A percentile compares a stretch with the other conserved stretches of the same genome.
These are phyloP conservation scores for Pempheris klunzingeri DNA, from an alignment of 2,797 vertebrate genomes.

Conservation along the genomic window DNA sequence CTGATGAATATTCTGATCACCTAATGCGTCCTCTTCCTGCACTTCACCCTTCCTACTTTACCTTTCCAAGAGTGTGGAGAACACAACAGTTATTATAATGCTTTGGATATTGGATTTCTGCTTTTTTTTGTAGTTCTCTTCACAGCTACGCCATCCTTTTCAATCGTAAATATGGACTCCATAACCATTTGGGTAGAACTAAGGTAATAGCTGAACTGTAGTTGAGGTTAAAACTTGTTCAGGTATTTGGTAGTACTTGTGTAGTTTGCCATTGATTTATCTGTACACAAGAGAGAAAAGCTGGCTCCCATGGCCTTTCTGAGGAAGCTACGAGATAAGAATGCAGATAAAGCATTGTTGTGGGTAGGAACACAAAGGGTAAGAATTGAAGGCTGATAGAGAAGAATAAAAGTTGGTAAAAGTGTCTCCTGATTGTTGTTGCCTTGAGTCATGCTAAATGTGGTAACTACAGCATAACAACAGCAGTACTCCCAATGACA, in stretches of 20 bases:
- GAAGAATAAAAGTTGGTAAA: too few relatives aligned
- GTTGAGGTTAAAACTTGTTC: background rate
- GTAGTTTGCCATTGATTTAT: constrained; percentile 5
- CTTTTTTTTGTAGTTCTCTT: background rate
- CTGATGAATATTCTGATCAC: constrained; percentile 27
- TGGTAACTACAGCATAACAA: too few relatives aligned
- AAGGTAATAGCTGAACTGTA: background rate
- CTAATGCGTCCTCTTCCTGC: background rate
- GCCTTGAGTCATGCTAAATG: too few relatives aligned
- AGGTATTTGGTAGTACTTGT: background rate
- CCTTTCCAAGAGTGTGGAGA: constrained; percentile 3
- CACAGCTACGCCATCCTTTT: background rate
- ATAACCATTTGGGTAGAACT: constrained; percentile 2
- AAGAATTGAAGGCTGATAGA: too few relatives aligned
- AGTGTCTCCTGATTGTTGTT: too few relatives aligned
- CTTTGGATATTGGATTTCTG: constrained; percentile 4
- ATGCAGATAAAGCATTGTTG: background rate
- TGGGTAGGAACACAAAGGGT: too few relatives aligned
- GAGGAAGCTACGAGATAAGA: constrained; percentile 19
- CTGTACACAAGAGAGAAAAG: background rate
- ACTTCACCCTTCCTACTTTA: too few relatives aligned
- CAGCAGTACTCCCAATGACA: constrained; percentile 1
- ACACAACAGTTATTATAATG: background rate
- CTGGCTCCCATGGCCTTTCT: constrained; percentile 33
- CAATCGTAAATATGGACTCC: background rate